Evolutionary conservation across 2,888 invertebrate species (phyloP), one percentile per base, ranked within the genome.

Genomic region (Nymphalis c-album): DNA sequence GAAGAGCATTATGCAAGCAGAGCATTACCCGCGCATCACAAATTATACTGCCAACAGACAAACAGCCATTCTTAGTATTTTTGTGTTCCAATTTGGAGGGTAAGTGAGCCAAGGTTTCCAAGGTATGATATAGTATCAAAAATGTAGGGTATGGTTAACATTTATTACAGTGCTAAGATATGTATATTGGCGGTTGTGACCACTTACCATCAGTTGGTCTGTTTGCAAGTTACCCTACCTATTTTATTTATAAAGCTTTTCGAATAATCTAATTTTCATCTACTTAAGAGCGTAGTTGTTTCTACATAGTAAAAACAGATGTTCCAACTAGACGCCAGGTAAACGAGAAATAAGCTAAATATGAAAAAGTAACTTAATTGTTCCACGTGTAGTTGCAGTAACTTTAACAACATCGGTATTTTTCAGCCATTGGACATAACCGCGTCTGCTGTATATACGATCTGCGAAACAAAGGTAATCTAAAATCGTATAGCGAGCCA

Each of bases 401-500:
- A 60, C 53, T 60, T 48, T 53, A 64, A 64, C 64, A 57, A 55
- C 55, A 55, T 60, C 40, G 40, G 61, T 66, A 65, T 66, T 61
- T 61, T 66, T 66, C 55, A 61, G 48, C 48, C 65, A 66, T 51
- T 31, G 64, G 50, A 60, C 65, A 65, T 61, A 66, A 61, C 61
- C 65, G 65, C 55, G 65, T 65, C 65, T 60, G 53, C 65, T 57
- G 60, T 10, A 66, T 57, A 60, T 60, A 66, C 60, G 55, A 66
- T 61, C 61, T 61, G 57, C 55, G 55, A 61, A 66, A 66, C 65
- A 66, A 66, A 66, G 65, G 65, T 66, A 61, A 66, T 66, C 61
- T 66, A 66, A 66, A 61, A 66, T 57, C 53, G 46, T 53, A 40
- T 18, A 55, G 65, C 65, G 47, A 61, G 65, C 65, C 65, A 66